Base-by-base conservation (phyloP, 2,113 vertebrate genomes). In the Talpa occidentalis region DNA sequence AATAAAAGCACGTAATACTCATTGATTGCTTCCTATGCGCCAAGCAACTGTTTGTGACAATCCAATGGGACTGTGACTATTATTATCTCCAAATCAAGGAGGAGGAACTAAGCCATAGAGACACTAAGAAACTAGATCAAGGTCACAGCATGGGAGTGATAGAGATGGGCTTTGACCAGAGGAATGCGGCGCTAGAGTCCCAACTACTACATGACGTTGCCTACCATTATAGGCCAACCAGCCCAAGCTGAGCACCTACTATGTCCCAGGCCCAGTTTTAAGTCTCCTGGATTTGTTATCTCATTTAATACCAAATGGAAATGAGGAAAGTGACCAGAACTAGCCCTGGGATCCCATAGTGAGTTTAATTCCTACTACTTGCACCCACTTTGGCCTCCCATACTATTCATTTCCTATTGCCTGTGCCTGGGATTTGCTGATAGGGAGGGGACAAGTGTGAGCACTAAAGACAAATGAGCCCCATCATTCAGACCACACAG, bases 351-450 rank as follows among this genome's bases (percentile, higher is more conserved):
- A 17, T 17, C 81, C 35, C 86, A 66, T 78, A 10, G 16, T 56
- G 88, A 0, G 49, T 0, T 72, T 80, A 19, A 2, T 59, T 35
- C 56, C 90, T 77, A 24, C 67, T 88, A 56, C 9, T 0, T 56
- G 24, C 64, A 67, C 90, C 82, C 32, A 28, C 89, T 74, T 0
- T 28, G 83, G 74, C 80, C 93, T 97, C 91, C 91, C 93, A 88
- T 73, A 95, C 90, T 62, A 79, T 96, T 95, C 96, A 93, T 92
- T 97, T 80, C 95, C 95, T 95, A 97, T 93, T 91, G 93, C 42
- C 93, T 97, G 9, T 76, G 95, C 89, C 0, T 5, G 90, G 95
- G 93, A 52, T 62, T 72, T 0, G 4, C 83, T 93, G 93, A 37
- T 37, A 44, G 88, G 89, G 92, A 94, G 94, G 26, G 90, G 88